Evolutionary conservation across 1,140 invertebrate genomes (phyloP), one percentile per base, ranked within the genome.

Genomic region (Andrena cerasifolii): DNA sequence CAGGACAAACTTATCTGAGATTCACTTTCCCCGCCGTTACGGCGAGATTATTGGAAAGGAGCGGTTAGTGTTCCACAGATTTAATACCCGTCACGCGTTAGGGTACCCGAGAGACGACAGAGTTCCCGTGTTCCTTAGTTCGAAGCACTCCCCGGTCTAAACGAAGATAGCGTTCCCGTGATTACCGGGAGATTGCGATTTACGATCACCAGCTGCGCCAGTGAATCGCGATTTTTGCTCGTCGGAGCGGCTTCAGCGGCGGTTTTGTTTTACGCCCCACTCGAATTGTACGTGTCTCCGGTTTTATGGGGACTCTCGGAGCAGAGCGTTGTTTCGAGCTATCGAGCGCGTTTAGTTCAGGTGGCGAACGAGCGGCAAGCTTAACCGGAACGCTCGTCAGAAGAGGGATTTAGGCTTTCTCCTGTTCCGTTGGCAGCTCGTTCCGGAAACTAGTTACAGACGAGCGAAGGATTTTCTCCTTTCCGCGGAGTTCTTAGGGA

Each of bases 1-100:
- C n/a, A n/a, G n/a, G n/a, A 40, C 36, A 40, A 40, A 40, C 56
- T 36, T 72, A 66, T 72, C 62, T 31, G 18, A 31, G 53, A 82
- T 78, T 82, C 49, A 68, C 63, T 63, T 67, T 33, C 21, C 10
- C 28, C 26, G 1, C 18, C 33, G 33, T 72, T 51, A 47, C 49
- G 49, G 26, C 18, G 26, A 40, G 65, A 74, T 70, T 62, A 47
- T 49, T 43, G 65, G 54, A 36, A 28, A 65, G 36, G 3, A 18
- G 31, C 31, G 66, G 54, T 71, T 40, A 26, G n/a, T 31, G 31
- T 21, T 72, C 0, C 7, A 1, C 4, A 2, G 40, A 58, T n/a
- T 49, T 67, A 36, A 24, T 33, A 45, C 54, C 62, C 6, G 40
- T 28, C 49, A 18, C 12, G 26, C 18, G 62, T 47, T 33, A 33